Percentiles rank a stretch among this genome's conserved stretches.
These are phyloP conservation scores for Oxygymnocypris stewartii DNA, from an alignment of 2,113 vertebrate genomes.

Conservation along the genomic window DNA sequence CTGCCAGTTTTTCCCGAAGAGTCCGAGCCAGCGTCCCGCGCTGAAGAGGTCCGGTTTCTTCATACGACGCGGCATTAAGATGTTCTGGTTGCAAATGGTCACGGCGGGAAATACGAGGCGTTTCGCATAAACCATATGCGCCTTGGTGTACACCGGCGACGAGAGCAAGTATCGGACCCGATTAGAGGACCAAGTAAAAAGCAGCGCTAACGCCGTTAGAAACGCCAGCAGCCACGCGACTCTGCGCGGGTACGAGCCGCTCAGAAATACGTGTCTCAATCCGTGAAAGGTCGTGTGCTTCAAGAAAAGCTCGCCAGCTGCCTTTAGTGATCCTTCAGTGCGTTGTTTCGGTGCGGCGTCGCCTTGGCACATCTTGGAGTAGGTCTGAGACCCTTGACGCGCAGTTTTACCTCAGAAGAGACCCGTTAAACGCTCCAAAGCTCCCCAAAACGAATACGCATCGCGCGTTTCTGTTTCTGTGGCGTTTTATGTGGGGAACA, in stretches of 20 bases:
- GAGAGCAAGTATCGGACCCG: conserved; percentile 79
- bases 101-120: conserved; percentile 81
- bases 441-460: neutral
- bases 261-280: conserved; percentile 75
- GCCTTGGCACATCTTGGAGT: conserved; percentile 73
- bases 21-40: conserved; percentile 79
- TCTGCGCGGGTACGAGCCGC: conserved; percentile 76
- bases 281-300: conserved; percentile 78
- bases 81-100: conserved; percentile 83
- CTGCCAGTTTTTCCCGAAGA: conserved; percentile 77
- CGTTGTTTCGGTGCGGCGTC: conserved; percentile 65
- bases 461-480: neutral
- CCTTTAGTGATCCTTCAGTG: conserved; percentile 66
- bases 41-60: conserved; percentile 80
- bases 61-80: conserved; percentile 78
- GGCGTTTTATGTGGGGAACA: neutral
- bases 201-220: conserved; percentile 72
- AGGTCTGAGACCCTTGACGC: neutral
- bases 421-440: neutral
- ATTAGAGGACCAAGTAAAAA: conserved; percentile 81
- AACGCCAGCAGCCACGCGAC: conserved; percentile 79
- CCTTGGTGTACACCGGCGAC: conserved; percentile 78
- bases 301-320: conserved; percentile 75
- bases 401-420: neutral
- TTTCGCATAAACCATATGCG: conserved; percentile 81